phyloP scores from a whole-genome alignment of 92 coral and sea anemone genomes.

The Zoanthus solanderi region DNA sequence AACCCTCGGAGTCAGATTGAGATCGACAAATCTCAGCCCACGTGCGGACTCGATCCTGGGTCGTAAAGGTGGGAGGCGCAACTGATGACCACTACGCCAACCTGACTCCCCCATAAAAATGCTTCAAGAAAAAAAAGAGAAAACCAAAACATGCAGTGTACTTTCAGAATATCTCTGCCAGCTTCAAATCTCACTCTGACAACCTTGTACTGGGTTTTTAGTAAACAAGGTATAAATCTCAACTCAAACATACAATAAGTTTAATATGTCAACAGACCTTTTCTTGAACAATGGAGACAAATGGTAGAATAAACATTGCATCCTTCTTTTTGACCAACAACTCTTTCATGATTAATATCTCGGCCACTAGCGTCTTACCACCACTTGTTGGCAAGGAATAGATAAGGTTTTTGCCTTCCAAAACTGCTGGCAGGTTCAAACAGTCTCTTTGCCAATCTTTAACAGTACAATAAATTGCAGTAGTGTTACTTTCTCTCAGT shows the following conservation, averaged over 20 bases:
- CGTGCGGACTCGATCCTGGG: too few species aligned
- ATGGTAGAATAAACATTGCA: conserved; percentile 89
- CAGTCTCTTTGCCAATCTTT: conserved; percentile 96
- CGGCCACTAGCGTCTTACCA: conserved; percentile 97
- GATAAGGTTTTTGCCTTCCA: conserved; percentile 81
- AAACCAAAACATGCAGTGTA: too few species aligned
- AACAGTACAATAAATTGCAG: neutral
- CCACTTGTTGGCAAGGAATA: conserved; percentile 98
- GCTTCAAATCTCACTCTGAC: too few species aligned
- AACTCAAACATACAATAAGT: neutral
- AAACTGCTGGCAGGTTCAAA: conserved; percentile 76
- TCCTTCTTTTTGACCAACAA: conserved; percentile 80
- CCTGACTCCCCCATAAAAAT: too few species aligned
- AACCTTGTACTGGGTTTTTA: too few species aligned
- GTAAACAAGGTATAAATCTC: neutral
- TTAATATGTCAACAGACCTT: conserved; percentile 61
- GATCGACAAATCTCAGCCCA: too few species aligned
- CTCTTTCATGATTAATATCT: conserved; percentile 91
- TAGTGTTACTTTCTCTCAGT: neutral
- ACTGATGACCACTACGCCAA: too few species aligned
- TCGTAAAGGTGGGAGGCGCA: too few species aligned
- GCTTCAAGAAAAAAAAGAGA: too few species aligned
- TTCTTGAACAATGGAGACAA: conserved; percentile 98
- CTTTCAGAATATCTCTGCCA: too few species aligned
- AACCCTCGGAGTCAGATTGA: too few species aligned